A percentile compares a stretch with the other conserved stretches of the same genome.
Evolutionary conservation across 2,888 invertebrate genomes (phyloP).

Genomic region (Chrysopilus asiliformis): DNA sequence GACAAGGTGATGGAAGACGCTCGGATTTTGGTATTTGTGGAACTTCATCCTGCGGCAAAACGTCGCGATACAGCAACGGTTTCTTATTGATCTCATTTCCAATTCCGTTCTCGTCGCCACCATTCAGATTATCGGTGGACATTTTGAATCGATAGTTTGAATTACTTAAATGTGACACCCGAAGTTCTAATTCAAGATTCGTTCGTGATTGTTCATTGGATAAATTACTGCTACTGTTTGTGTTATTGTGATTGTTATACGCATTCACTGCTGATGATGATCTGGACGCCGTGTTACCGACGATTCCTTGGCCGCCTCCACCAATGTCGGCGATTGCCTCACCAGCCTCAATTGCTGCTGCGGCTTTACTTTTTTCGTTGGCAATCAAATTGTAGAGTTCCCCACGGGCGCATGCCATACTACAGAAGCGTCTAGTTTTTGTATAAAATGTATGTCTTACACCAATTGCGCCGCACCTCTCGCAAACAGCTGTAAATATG

Average conservation of each 20-base stretch:
- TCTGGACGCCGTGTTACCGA: too few relatives aligned
- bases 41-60: slow-evolving; percentile 33
- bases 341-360: slow-evolving; percentile 12
- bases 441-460: slow-evolving; percentile 80
- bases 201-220: slow-evolving; percentile 16
- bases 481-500: slow-evolving; percentile 55
- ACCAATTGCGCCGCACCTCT: slow-evolving; percentile 72
- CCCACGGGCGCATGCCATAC: slow-evolving; percentile 61
- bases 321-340: neutral
- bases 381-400: slow-evolving; percentile 33
- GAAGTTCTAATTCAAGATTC: slow-evolving; percentile 31
- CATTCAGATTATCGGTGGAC: slow-evolving; percentile 32
- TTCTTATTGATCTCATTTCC: slow-evolving; percentile 3
- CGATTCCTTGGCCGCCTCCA: slow-evolving; percentile 4
- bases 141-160: slow-evolving; percentile 33
- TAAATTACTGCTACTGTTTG: too few relatives aligned
- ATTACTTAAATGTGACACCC: slow-evolving; percentile 32
- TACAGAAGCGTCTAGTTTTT: slow-evolving; percentile 67
- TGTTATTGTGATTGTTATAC: too few relatives aligned
- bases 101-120: slow-evolving; percentile 11
- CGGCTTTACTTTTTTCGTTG: slow-evolving; percentile 24
- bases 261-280: slow-evolving; percentile 6
- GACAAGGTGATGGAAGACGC: slow-evolving; percentile 35
- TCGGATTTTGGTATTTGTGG: slow-evolving; percentile 35
- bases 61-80: slow-evolving; percentile 26